phyloP scores from a whole-genome alignment of 2,888 invertebrate species.

The Campoplex capitator region DNA sequence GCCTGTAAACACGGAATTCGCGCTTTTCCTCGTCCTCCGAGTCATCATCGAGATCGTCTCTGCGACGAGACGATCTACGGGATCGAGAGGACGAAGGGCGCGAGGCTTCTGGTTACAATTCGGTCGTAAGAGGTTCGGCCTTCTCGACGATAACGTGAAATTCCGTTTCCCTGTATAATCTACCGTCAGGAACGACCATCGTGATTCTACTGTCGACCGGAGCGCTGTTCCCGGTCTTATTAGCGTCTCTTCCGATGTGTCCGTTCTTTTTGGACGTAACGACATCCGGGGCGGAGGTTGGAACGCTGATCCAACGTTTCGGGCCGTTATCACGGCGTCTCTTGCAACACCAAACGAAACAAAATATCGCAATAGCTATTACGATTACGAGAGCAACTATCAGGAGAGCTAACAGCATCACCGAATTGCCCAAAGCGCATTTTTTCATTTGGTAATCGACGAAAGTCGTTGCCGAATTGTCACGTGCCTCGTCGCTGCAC shows the following conservation, averaged over 20 bases:
- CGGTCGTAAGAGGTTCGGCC: constrained; percentile 92
- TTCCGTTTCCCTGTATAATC: constrained; percentile 94
- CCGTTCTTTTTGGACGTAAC: constrained; percentile 84
- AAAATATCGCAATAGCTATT: constrained; percentile 71
- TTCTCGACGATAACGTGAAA: constrained; percentile 94
- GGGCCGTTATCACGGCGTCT: constrained; percentile 82
- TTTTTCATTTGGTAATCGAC: constrained; percentile 77
- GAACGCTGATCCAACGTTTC: constrained; percentile 83
- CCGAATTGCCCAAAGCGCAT: constrained; percentile 79
- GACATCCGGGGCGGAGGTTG: constrained; percentile 81
- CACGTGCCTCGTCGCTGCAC: constrained; percentile 74
- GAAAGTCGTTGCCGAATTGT: constrained; percentile 75
- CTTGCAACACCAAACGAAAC: constrained; percentile 80
- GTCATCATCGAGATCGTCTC: constrained; percentile 61
- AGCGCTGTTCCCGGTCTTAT: constrained; percentile 38
- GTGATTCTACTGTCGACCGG: constrained; percentile 83
- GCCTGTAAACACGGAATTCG: constrained; percentile 73
- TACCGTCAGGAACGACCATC: constrained; percentile 92
- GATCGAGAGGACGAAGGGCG: constrained; percentile 73
- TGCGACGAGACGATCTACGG: constrained; percentile 69
- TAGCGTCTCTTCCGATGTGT: constrained; percentile 84
- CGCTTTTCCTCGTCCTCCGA: constrained; percentile 60
- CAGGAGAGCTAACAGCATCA: constrained; percentile 76
- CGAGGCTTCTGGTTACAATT: constrained; percentile 86
- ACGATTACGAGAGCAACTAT: constrained; percentile 73